Evolutionary conservation across 2,888 invertebrate genomes (phyloP).

Genomic region (Thecophora atra): DNA sequence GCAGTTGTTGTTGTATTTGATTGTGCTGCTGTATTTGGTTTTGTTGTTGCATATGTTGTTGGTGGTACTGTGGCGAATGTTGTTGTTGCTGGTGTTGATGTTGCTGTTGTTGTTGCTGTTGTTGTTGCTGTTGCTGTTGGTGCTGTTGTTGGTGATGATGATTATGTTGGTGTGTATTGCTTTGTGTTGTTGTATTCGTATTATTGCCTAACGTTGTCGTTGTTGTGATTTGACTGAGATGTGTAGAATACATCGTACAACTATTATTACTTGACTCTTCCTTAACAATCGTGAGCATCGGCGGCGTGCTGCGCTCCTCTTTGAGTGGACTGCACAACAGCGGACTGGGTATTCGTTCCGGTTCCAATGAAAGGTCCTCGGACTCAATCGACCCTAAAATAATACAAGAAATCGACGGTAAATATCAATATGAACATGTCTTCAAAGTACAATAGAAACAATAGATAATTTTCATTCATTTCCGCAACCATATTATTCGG

Average conservation of each 20-base stretch:
- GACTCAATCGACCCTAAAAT: slow-evolving; percentile 81
- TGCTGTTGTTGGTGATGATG: slow-evolving; percentile 48
- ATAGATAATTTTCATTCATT: too few relatives aligned
- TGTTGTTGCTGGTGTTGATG: slow-evolving; percentile 49
- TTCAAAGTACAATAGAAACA: too few relatives aligned
- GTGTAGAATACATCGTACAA: slow-evolving; percentile 66
- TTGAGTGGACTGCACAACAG: slow-evolving; percentile 71
- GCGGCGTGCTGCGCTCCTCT: slow-evolving; percentile 75
- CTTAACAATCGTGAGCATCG: slow-evolving; percentile 72
- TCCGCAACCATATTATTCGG: too few relatives aligned
- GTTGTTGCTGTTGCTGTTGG: slow-evolving; percentile 55
- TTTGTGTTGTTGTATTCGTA: slow-evolving; percentile 52
- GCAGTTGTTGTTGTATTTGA: slow-evolving; percentile 49
- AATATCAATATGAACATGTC: too few relatives aligned
- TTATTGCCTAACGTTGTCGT: slow-evolving; percentile 57
- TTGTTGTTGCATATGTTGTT: slow-evolving; percentile 55
- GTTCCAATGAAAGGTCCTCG: slow-evolving; percentile 80
- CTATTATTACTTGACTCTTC: slow-evolving; percentile 81
- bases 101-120: slow-evolving; percentile 53
- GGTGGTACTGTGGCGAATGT: slow-evolving; percentile 49
- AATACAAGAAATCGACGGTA: slow-evolving; percentile 50
- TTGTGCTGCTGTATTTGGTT: slow-evolving; percentile 51
- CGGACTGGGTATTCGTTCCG: slow-evolving; percentile 66
- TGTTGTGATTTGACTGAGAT: slow-evolving; percentile 51
- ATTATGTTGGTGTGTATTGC: slow-evolving; percentile 50